Conservation (phyloP, 1,140 invertebrate genomes). For the Chrysoperla carnea region DNA sequence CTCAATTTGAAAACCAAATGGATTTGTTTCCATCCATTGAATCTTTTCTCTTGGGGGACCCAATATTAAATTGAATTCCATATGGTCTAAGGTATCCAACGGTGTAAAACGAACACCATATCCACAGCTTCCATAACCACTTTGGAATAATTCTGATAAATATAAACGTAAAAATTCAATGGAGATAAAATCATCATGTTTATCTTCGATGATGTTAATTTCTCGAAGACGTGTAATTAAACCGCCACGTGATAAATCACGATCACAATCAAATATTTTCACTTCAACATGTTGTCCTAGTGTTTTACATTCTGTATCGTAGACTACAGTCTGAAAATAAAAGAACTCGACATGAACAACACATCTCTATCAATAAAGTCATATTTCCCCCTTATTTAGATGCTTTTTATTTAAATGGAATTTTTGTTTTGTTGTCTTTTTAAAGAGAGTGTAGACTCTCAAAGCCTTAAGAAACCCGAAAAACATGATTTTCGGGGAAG, state of each 20-base stretch:
- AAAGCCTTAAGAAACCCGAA: no score
- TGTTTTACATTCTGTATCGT: background rate
- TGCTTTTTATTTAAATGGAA: no score
- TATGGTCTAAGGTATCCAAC: background rate
- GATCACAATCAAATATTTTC: background rate
- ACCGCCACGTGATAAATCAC: background rate
- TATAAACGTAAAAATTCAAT: background rate
- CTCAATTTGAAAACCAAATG: no score
- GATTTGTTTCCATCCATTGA: background rate
- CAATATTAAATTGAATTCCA: background rate
- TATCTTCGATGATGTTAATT: background rate
- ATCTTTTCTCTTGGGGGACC: slow-evolving; percentile 6
- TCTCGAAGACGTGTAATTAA: background rate
- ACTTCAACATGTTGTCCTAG: background rate
- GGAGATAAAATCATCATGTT: background rate
- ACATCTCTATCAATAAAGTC: no score
- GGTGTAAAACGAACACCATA: slow-evolving; percentile 2
- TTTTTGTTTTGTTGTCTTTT: background rate
- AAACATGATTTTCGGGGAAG: no score
- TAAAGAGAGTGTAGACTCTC: no score
- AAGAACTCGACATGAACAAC: no score
- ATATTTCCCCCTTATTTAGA: no score
- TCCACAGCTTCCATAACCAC: slow-evolving; percentile 5
- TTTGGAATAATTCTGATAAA: background rate
- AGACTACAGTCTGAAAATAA: background rate